Conservation (phyloP, 2,797 vertebrate species). For the Gallinago stenura region DNA sequence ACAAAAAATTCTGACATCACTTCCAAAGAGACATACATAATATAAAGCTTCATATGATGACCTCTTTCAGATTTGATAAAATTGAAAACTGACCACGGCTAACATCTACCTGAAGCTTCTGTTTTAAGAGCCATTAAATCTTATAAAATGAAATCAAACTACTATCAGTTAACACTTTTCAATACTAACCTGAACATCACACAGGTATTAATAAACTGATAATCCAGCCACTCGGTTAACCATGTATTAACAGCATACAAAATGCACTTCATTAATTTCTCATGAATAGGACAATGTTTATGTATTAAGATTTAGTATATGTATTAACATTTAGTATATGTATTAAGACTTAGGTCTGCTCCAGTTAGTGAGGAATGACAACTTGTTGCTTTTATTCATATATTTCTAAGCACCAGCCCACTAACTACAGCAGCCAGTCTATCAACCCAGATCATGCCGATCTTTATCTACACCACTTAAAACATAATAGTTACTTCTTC, state of each 20-base stretch:
- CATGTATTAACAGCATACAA: not conserved
- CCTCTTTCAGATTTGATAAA: not conserved
- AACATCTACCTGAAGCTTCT: not conserved
- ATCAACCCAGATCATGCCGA: not conserved
- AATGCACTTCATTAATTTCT: not conserved
- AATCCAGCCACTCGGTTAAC: not conserved
- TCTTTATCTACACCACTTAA: not conserved
- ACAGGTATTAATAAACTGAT: not conserved
- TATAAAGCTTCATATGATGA: not conserved
- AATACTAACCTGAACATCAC: not conserved
- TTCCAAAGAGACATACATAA: not conserved
- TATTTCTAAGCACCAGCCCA: not conserved
- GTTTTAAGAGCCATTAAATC: not conserved
- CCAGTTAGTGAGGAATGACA: not conserved
- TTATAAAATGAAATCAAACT: not conserved
- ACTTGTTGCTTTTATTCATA: not conserved
- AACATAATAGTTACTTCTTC: not conserved
- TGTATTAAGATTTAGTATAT: not conserved
- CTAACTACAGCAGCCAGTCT: not conserved
- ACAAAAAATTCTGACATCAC: not conserved
- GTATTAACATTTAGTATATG: not conserved
- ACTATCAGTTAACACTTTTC: not conserved
- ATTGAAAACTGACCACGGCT: not conserved
- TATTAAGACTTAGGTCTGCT: not conserved
- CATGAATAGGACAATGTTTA: not conserved